A percentile compares a stretch with the other conserved stretches of the same genome.
phyloP scores from a whole-genome alignment of 2,888 invertebrate genomes.

The Nasonia oneida region DNA sequence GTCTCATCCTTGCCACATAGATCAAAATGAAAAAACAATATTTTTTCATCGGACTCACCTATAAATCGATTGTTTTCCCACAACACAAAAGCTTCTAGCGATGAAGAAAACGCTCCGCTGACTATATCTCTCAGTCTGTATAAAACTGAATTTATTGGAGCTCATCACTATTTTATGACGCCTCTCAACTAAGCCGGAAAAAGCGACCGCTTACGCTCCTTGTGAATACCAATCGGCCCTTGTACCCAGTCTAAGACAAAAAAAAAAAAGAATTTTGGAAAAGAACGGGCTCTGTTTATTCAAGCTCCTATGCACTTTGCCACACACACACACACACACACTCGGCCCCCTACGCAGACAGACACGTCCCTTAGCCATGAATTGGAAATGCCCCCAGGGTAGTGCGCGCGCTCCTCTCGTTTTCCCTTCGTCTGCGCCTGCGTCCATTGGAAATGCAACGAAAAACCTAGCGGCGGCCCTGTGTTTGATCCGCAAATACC shows the following conservation, averaged over 20 bases:
- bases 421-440: not conserved
- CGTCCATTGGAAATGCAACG: slow-evolving; percentile 61
- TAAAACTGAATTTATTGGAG: slow-evolving; percentile 19
- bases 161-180: slow-evolving; percentile 23
- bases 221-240: not conserved
- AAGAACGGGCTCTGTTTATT: not conserved
- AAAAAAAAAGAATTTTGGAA: no score
- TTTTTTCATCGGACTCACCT: not conserved
- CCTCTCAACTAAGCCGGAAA: slow-evolving; percentile 1
- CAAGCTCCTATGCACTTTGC: not conserved
- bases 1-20: no score
- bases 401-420: not conserved
- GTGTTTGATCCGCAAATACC: slow-evolving; percentile 79
- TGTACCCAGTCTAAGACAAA: not conserved
- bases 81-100: not conserved
- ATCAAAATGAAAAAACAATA: not conserved
- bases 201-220: not conserved
- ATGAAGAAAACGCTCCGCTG: not conserved
- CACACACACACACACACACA: not conserved
- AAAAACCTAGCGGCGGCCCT: slow-evolving; percentile 64
- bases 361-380: not conserved
- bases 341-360: not conserved
- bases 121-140: not conserved
- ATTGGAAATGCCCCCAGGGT: slow-evolving; percentile 50
- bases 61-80: not conserved